A percentile compares a stretch with the other conserved stretches of the same genome.
Conservation (phyloP, 2,113 vertebrate genomes). For the Nothobranchius furzeri region DNA sequence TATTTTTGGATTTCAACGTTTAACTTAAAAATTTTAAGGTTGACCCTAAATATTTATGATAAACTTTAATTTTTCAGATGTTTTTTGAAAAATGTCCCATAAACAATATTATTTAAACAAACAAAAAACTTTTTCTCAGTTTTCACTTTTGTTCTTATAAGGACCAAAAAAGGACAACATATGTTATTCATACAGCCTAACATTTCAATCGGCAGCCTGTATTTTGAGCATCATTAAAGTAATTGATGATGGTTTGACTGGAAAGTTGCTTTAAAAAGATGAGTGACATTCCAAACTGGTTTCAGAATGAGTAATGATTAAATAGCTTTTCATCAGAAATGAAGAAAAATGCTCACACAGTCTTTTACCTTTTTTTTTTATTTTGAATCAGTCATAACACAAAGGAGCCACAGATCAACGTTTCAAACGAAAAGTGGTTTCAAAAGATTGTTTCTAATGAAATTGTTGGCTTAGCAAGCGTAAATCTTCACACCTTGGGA, state of each 20-base stretch:
- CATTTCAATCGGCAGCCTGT: too few species aligned
- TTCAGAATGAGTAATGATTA: slow-evolving; percentile 1
- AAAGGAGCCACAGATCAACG: slow-evolving; percentile 3
- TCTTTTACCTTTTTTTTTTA: not conserved
- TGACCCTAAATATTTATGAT: too few species aligned
- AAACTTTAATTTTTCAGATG: too few species aligned
- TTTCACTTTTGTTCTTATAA: too few species aligned
- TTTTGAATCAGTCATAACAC: slow-evolving; percentile 1
- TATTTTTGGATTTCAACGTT: too few species aligned
- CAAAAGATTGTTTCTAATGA: slow-evolving; percentile 16
- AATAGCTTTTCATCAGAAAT: not conserved
- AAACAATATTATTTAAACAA: too few species aligned
- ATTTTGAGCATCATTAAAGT: slow-evolving; percentile 3
- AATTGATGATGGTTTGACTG: slow-evolving; percentile 4
- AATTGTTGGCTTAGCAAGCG: not conserved
- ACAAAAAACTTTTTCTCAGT: too few species aligned
- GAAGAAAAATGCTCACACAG: not conserved
- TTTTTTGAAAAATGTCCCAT: too few species aligned
- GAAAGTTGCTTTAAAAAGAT: not conserved
- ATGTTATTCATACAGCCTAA: too few species aligned
- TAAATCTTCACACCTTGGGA: slow-evolving; percentile 6
- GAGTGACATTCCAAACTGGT: slow-evolving; percentile 8
- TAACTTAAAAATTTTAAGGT: too few species aligned
- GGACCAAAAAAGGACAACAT: too few species aligned
- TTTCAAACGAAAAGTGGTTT: slow-evolving; percentile 10